phyloP scores from a whole-genome alignment of 1,140 invertebrate species.

The Aphelenchoides besseyi region DNA sequence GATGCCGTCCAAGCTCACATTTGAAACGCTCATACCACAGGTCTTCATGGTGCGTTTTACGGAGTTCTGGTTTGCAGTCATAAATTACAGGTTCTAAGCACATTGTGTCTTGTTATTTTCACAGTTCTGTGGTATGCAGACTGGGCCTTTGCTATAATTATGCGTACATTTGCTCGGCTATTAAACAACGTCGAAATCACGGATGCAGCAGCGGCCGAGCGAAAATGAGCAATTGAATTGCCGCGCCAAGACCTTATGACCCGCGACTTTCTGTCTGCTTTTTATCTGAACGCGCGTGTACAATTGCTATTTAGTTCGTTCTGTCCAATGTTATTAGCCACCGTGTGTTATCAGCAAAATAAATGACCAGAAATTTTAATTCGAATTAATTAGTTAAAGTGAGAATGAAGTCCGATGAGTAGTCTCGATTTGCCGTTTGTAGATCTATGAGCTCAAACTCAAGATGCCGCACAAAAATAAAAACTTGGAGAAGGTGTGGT shows the following conservation, averaged over 20 bases:
- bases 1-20: neutral
- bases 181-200: neutral
- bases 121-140: constrained; percentile 14
- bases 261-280: neutral
- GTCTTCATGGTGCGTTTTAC: neutral
- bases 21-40: neutral
- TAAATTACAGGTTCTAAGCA: neutral
- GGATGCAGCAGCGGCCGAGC: neutral
- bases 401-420: too few relatives aligned
- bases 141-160: constrained; percentile 3
- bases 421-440: too few relatives aligned
- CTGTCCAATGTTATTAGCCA: neutral
- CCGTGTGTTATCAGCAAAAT: neutral
- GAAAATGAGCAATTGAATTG: neutral
- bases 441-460: neutral
- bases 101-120: neutral
- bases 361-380: too few relatives aligned
- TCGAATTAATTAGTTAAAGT: too few relatives aligned
- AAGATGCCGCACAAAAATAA: constrained; percentile 8
- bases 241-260: neutral
- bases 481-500: constrained; percentile 42
- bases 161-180: neutral
- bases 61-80: too few relatives aligned
- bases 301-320: neutral
- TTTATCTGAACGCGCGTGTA: neutral